These are phyloP conservation scores for Rhinoptilus africanus DNA, from an alignment of 2,113 vertebrate genomes.

Conservation along the genomic window DNA sequence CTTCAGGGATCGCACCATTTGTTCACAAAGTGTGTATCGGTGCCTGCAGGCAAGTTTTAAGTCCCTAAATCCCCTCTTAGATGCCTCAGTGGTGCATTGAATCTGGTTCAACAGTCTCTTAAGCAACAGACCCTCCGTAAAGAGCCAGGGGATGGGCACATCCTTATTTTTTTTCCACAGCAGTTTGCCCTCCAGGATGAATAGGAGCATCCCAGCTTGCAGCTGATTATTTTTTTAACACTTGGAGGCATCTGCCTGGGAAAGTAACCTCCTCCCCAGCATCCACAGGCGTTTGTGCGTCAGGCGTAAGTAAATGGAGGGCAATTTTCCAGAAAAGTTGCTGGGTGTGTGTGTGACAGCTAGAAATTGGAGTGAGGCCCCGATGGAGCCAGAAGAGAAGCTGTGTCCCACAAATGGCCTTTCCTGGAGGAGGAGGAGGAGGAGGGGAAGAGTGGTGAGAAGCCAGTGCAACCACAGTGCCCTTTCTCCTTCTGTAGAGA, in stretches of 20 bases:
- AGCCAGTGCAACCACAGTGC: background rate
- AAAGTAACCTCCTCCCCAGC: background rate
- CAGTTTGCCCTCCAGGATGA: background rate
- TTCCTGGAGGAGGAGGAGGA: background rate
- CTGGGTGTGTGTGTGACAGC: background rate
- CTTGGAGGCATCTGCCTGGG: background rate
- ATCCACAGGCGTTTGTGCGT: fast-evolving
- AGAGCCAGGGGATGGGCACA: background rate
- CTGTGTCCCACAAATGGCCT: background rate
- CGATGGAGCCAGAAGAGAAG: background rate
- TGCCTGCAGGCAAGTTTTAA: background rate
- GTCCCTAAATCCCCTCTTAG: constrained; percentile 11
- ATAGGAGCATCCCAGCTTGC: background rate
- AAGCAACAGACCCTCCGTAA: background rate
- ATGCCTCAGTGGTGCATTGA: background rate
- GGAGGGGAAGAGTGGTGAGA: background rate
- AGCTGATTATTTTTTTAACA: background rate
- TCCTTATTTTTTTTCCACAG: background rate
- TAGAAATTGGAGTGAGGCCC: background rate
- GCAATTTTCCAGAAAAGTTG: background rate
- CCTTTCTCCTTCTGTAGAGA: background rate
- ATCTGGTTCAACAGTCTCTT: background rate
- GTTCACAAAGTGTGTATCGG: background rate
- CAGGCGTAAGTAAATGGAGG: background rate
- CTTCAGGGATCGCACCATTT: background rate